Base-by-base conservation (phyloP, 2,888 invertebrate species). In the Coronaproctus castanopsis region DNA sequence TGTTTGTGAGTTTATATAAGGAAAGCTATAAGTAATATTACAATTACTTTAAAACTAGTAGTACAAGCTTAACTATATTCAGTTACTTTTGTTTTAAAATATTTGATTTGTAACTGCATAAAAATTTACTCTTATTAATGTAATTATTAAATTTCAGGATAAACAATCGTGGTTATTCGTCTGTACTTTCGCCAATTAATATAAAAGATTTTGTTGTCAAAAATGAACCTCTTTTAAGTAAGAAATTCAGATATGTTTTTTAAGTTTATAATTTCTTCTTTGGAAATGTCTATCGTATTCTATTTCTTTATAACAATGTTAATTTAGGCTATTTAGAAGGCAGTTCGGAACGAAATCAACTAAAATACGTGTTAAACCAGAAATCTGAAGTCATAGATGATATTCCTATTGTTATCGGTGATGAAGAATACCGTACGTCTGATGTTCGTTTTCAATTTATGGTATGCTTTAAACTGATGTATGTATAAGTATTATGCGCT, bases 351-450 rank as follows among this genome's bases (percentile, higher is more conserved):
- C 79, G 92, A 60, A 71, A 74, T 57, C 82, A 80, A 54, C 73
- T 97, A 36, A 78, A 82, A 65, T 75, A 77, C 56, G 83, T 83
- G 54, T 72, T 97, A 52, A 74, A 80, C 62, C 74, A 80, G 62
- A 79, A 82, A 64, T 75, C 81, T 14, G 72, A 74, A 22, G 75
- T 76, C 60, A 80, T 82, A 61, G 84, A 85, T 69, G 95, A 97
- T 65, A 81, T 97, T 62, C 97, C 98, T 8, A 85, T 98, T 70
- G 81, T 96, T n/a, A 90, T 98, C 70, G 97, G 95, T n/a, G 85
- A 85, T 65, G 80, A 96, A 72, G 84, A 84, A 69, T 81, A 85
- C 66, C 79, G 78, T 66, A 87, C 87, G 1, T 79, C 83, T 62
- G 77, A 82, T 67, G 81, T 83, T 57, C 78, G 78, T 66, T 82